A percentile compares a stretch with the other conserved stretches of the same genome.
Conservation (phyloP, 2,888 invertebrate genomes). For the Caenorhabditis wallacei region DNA sequence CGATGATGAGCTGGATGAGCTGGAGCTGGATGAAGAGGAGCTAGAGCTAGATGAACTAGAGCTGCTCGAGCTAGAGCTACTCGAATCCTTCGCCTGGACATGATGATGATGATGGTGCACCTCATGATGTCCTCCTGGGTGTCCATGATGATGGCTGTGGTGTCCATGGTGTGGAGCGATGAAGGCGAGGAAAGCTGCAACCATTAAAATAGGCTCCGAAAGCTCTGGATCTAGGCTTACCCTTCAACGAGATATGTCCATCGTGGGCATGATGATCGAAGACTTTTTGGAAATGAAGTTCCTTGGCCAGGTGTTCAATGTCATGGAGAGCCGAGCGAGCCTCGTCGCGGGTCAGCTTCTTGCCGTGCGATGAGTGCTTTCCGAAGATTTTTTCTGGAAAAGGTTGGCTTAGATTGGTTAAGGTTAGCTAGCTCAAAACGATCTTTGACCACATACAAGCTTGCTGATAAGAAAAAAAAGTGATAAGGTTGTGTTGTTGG, state of each 20-base stretch:
- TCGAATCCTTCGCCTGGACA: slow-evolving; percentile 38
- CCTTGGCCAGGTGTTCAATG: slow-evolving; percentile 58
- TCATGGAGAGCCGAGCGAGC: slow-evolving; percentile 61
- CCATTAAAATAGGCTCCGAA: neutral
- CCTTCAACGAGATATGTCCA: slow-evolving; percentile 49
- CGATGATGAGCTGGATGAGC: slow-evolving; percentile 5
- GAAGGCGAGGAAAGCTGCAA: slow-evolving; percentile 49
- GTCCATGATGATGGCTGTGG: slow-evolving; percentile 39
- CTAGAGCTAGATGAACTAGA: slow-evolving; percentile 34
- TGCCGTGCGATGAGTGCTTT: slow-evolving; percentile 57
- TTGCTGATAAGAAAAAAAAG: neutral
- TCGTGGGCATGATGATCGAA: slow-evolving; percentile 48
- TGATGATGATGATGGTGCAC: slow-evolving; percentile 62
- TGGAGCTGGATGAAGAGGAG: slow-evolving; percentile 29
- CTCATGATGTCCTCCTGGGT: slow-evolving; percentile 44
- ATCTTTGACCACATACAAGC: slow-evolving; percentile 25
- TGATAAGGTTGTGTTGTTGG: slow-evolving; percentile 45
- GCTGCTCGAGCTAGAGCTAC: slow-evolving; percentile 13
- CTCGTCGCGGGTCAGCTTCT: slow-evolving; percentile 51
- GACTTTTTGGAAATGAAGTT: slow-evolving; percentile 47
- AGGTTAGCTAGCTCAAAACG: neutral
- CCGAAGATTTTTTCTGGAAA: slow-evolving; percentile 59
- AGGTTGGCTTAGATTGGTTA: neutral
- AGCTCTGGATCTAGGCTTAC: slow-evolving; percentile 6
- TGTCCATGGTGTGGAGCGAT: slow-evolving; percentile 44